Evolutionary conservation across 2,888 invertebrate species (phyloP), one percentile per base, ranked within the genome.

Genomic region (Hymenopus coronatus): DNA sequence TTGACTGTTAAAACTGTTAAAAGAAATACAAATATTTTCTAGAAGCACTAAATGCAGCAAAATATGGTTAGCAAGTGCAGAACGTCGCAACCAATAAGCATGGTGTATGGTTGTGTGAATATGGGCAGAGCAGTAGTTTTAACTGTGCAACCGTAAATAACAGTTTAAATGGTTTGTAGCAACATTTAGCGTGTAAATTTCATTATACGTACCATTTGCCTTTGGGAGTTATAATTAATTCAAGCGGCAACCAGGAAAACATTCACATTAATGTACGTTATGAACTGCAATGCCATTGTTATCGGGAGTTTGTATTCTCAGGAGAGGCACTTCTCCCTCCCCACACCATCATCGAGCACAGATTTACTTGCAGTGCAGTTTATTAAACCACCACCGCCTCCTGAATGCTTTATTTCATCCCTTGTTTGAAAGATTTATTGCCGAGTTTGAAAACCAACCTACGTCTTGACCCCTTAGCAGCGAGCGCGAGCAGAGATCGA

Each of bases 341-440:
- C 33, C 33, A 4, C 33, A 33, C 33, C 33, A 54, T 54, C 54
- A 54, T 54, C 20, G 54, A 6, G 54, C 54, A 70, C 54, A 70
- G 54, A 70, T 70, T 70, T 70, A 70, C 54, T 70, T 70, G 20
- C 54, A 70, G 54, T 70, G 54, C 54, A 70, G 20, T 70, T 70
- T 70, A 70, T 70, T 70, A 70, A 70, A 70, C 54, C 25, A 70
- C 54, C 54, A 3, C 54, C 20, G 54, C 54, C 54, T 54, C 54
- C 54, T 70, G 54, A 70, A 70, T 70, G 54, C 25, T 70, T 70
- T 70, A 70, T 70, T 70, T 25, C 54, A 70, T 70, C 54, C n/a
- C n/a, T 46, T 25, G 28, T 85, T 85, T 46, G 46, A 85, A 46
- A 85, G 85, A 85, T 85, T 85, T 85, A 85, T 85, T 12, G 85